Evolutionary conservation across 2,113 vertebrate species (phyloP).

Genomic region (Eretmochelys imbricata): DNA sequence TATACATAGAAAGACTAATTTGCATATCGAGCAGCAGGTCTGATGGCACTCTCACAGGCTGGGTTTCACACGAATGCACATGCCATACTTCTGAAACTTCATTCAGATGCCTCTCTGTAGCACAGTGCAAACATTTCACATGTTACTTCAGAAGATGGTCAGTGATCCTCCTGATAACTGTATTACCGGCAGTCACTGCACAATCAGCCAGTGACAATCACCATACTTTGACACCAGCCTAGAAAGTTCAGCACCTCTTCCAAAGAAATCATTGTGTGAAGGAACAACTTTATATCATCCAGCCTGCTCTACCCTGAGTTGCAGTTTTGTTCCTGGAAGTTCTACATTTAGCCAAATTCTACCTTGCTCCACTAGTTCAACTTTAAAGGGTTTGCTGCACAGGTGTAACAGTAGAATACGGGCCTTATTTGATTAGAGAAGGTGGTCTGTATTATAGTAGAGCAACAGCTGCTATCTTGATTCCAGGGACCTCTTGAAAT

Average conservation of each 20-base stretch:
- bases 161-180: neutral
- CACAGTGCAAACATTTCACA: neutral
- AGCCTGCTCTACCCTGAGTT: neutral
- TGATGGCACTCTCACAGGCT: neutral
- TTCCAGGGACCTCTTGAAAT: neutral
- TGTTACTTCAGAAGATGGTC: neutral
- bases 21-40: neutral
- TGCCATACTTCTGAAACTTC: neutral
- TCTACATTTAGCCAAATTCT: neutral
- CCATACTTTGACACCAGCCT: neutral
- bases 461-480: neutral
- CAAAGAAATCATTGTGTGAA: fast-evolving
- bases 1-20: neutral
- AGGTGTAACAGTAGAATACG: fast-evolving
- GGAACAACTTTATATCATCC: neutral
- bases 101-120: neutral
- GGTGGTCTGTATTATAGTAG: neutral
- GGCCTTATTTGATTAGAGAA: neutral
- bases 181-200: neutral
- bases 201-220: neutral
- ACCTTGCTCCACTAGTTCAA: fast-evolving
- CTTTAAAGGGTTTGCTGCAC: neutral
- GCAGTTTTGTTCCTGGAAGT: neutral
- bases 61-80: neutral
- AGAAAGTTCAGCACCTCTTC: neutral